Percentiles rank a stretch among this genome's conserved stretches.
Conservation (phyloP, 2,113 vertebrate genomes). For the Myotis davidii region DNA sequence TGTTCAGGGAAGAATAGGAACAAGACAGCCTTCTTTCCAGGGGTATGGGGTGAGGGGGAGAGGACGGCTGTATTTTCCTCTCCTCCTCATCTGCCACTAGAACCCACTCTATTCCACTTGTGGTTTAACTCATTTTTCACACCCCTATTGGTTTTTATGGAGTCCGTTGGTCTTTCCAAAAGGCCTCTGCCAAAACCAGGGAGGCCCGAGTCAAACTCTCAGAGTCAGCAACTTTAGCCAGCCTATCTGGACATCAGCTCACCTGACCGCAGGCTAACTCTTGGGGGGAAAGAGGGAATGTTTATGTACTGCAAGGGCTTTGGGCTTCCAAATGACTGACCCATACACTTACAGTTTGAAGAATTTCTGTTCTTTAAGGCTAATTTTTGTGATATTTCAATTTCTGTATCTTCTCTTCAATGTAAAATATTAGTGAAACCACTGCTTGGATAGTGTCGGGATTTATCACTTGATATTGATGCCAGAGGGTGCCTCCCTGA, state of each 20-base stretch:
- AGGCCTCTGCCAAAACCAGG: neutral
- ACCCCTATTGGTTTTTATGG: neutral
- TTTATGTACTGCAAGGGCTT: neutral
- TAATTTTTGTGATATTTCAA: neutral
- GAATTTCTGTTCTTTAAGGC: neutral
- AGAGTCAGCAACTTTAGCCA: neutral
- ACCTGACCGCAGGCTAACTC: neutral
- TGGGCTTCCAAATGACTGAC: neutral
- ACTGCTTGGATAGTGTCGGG: neutral
- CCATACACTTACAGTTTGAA: neutral
- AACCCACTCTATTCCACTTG: neutral
- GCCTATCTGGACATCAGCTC: neutral
- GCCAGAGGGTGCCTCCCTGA: neutral
- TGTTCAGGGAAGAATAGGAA: neutral
- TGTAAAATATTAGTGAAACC: neutral
- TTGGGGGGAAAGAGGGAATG: neutral
- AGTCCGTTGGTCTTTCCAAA: neutral
- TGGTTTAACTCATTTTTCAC: neutral
- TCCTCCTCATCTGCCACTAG: neutral
- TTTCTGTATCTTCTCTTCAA: neutral
- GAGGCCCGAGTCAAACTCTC: neutral
- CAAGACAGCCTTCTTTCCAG: neutral
- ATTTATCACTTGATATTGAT: neutral
- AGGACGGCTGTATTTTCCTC: neutral
- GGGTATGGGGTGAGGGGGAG: rapidly evolving